phyloP scores from a whole-genome alignment of 1,140 invertebrate genomes.

The Pogonomyrmex californicus region DNA sequence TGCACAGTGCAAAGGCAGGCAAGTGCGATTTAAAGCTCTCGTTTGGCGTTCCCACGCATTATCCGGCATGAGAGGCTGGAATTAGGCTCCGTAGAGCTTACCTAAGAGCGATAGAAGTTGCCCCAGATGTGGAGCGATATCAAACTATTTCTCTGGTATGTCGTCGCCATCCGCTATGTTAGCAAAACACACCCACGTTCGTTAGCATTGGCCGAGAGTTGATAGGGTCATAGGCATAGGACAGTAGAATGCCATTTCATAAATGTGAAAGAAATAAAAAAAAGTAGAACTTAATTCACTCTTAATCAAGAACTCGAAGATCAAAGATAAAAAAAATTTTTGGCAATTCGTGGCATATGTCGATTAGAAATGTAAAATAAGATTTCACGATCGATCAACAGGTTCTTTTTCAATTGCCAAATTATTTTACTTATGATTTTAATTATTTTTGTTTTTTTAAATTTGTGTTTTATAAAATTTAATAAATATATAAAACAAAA shows the following conservation, averaged over 20 bases:
- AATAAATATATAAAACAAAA: neutral
- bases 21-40: conserved; percentile 23
- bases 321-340: neutral
- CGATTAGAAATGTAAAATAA: neutral
- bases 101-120: conserved; percentile 48
- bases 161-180: conserved; percentile 63
- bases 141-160: conserved; percentile 49
- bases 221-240: conserved; percentile 11
- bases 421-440: neutral
- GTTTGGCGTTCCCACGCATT: conserved; percentile 56
- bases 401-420: neutral
- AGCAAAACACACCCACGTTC: conserved; percentile 65
- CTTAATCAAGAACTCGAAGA: neutral
- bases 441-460: neutral
- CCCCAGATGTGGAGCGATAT: conserved; percentile 63
- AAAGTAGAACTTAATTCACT: neutral
- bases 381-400: neutral
- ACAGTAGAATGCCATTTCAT: conserved; percentile 20
- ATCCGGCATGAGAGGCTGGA: conserved; percentile 42
- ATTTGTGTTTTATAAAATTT: neutral
- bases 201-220: conserved; percentile 34
- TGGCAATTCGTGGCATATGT: neutral
- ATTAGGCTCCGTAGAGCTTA: conserved; percentile 35
- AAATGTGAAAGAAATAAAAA: conserved; percentile 5
- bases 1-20: neutral